Conservation (phyloP, 2,797 vertebrate genomes). For the Dermochelys coriacea region DNA sequence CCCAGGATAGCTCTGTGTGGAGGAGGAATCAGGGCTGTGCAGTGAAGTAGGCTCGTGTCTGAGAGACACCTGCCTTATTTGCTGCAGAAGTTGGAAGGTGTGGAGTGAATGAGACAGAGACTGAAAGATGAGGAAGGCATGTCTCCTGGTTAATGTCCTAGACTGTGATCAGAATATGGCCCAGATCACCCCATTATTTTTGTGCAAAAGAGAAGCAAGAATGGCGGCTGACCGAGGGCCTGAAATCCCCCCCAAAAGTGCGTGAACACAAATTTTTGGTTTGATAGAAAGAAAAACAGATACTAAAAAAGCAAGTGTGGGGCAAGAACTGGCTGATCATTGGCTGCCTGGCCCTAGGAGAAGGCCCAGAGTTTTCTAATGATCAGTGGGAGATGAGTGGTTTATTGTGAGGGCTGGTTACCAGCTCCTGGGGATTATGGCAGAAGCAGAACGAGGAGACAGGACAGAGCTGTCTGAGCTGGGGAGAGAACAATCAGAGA, state of each 20-base stretch:
- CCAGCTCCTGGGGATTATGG: background rate
- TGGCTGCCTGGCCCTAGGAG: background rate
- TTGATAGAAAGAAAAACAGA: background rate
- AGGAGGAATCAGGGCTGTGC: background rate
- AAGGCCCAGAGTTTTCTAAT: background rate
- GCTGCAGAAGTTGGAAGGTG: background rate
- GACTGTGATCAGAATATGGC: background rate
- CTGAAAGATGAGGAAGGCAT: background rate
- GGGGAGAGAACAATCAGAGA: background rate
- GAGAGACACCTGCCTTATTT: background rate
- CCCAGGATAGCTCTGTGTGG: background rate
- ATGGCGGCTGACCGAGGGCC: background rate
- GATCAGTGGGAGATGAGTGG: background rate
- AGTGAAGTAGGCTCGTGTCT: background rate
- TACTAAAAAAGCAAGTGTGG: background rate
- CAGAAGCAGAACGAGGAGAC: background rate
- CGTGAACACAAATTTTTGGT: background rate
- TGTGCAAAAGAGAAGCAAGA: background rate
- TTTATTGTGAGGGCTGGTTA: background rate
- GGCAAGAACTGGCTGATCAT: background rate
- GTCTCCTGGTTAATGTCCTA: background rate
- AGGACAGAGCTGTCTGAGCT: background rate
- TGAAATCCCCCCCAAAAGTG: background rate
- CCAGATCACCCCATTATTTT: background rate
- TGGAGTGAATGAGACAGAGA: background rate